These are phyloP conservation scores for Galemys pyrenaicus DNA, from an alignment of 2,113 vertebrate genomes.

Conservation along the genomic window DNA sequence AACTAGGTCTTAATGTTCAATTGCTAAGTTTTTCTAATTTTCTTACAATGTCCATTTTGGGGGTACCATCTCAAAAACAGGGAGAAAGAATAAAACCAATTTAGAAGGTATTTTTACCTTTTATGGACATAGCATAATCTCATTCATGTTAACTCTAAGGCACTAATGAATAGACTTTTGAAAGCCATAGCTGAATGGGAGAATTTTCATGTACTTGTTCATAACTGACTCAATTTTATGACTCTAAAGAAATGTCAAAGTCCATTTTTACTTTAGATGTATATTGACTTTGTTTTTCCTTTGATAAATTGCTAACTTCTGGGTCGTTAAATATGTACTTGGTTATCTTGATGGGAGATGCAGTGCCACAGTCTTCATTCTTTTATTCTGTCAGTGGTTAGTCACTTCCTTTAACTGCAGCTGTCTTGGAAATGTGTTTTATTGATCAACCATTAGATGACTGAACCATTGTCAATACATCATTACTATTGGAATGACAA, in stretches of 20 bases:
- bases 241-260: not conserved
- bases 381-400: not conserved
- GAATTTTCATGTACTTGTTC: not conserved
- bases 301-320: not conserved
- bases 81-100: not conserved
- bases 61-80: not conserved
- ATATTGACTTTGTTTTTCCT: slow-evolving; percentile 18
- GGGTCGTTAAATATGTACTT: not conserved
- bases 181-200: not conserved
- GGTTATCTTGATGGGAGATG: not conserved
- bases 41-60: not conserved
- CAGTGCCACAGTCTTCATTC: not conserved
- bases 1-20: not conserved
- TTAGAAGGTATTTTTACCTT: not conserved
- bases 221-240: not conserved
- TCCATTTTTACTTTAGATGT: not conserved
- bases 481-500: not conserved
- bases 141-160: not conserved
- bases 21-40: not conserved
- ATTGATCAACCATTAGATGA: not conserved
- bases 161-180: not conserved
- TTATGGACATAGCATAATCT: not conserved
- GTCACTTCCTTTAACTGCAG: not conserved
- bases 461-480: not conserved
- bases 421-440: not conserved